A percentile compares a stretch with the other conserved stretches of the same genome.
Conservation (phyloP, 2,888 invertebrate genomes). For the Sarcophaga variegata region DNA sequence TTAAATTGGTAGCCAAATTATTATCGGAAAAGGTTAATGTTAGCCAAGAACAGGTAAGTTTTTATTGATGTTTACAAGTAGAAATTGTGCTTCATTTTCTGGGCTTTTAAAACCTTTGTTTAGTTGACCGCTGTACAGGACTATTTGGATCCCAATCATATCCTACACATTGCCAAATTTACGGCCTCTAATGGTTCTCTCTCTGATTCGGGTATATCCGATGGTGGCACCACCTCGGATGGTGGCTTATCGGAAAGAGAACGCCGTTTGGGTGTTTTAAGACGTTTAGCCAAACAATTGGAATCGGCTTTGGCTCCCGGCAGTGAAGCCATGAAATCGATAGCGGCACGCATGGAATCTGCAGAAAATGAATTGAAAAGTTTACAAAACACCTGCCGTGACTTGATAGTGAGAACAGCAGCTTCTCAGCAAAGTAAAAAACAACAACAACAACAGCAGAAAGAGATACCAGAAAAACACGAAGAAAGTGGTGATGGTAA, state of each 20-base stretch:
- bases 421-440: conserved; percentile 79
- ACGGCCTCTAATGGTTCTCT: conserved; percentile 84
- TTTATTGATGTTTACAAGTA: background rate
- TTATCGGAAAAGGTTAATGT: conserved; percentile 81
- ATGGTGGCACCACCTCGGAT: conserved; percentile 88
- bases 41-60: conserved; percentile 78
- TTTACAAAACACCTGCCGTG: conserved; percentile 86
- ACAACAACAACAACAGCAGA: conserved; percentile 70
- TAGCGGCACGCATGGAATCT: conserved; percentile 85
- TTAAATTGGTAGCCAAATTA: conserved; percentile 81
- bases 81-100: background rate
- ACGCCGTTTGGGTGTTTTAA: conserved; percentile 85
- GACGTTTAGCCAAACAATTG: conserved; percentile 85
- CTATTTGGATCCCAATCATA: conserved; percentile 79
- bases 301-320: conserved; percentile 87
- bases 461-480: conserved; percentile 60
- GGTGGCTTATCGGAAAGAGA: conserved; percentile 87
- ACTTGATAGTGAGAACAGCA: conserved; percentile 82
- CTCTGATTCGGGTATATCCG: conserved; percentile 89
- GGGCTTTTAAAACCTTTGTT: background rate
- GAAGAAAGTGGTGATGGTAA: conserved; percentile 39
- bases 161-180: conserved; percentile 80
- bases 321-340: conserved; percentile 85
- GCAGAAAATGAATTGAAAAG: conserved; percentile 87
- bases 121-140: conserved; percentile 79